Base-by-base conservation (phyloP, 2,797 vertebrate species). In the Clarias fuscus region DNA sequence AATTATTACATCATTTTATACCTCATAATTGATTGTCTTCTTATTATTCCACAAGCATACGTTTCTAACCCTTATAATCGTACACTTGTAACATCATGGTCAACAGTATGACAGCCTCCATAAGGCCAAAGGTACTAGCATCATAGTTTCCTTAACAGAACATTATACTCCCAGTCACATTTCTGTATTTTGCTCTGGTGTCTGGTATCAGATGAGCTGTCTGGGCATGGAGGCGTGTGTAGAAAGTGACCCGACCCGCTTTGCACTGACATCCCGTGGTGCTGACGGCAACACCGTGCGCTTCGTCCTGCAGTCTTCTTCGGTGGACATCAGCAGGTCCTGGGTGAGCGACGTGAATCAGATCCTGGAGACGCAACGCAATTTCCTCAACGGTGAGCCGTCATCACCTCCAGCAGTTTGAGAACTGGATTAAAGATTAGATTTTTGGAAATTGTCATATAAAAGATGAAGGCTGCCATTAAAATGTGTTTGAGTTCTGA, bases 301-400 rank as follows among this genome's bases (percentile, higher is more conserved):
- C 84, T 98, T 95, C 82, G 93, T 96, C 89, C 88, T 98, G 85
- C 96, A 96, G 92, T 93, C 96, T 4, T 73, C 94, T 76, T 94
- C 94, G 15, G 90, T 94, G 0, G 95, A 97, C 15, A 94, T 95
- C 90, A 94, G 95, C 92, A 93, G 93, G 90, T 95, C 96, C 85
- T 98, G 97, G 97, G 92, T 96, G 85, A 94, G 92, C 14, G 96
- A 97, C 72, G 95, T 98, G 79, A 93, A 94, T 71, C 97, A 97
- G 93, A 98, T 98, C 90, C 92, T 98, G 93, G 97, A 98, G 89
- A 96, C 94, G 20, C 97, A 98, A 89, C 95, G 97, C 65, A 96
- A 98, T 94, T 98, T 98, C 92, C 96, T 98, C 83, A 98, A 98
- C 30, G 97, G 97, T 98, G 86, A 86, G 90, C 73, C 22, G 8